Base-by-base conservation (phyloP, 1,140 invertebrate species). In the Drosophila fuyamai region DNA sequence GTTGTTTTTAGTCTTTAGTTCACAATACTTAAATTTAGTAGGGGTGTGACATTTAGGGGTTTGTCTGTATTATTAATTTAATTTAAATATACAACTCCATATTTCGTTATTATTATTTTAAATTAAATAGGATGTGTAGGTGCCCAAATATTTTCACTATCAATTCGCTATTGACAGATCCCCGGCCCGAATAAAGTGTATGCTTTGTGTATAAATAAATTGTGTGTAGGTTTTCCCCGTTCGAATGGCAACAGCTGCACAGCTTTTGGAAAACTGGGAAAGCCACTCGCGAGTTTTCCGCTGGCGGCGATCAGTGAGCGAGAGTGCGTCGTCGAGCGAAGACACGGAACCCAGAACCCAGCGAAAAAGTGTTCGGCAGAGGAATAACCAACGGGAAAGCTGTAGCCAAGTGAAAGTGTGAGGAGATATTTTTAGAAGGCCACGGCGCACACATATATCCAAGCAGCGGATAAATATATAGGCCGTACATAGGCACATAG, bases 401-500 rank as follows among this genome's bases (percentile, higher is more conserved):
- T 78, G 86, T 81, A 88, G 75, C 62, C 83, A 81, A 91, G 88
- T 88, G 83, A 88, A 86, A 91, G 83, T 88, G 88, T 91, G 66
- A 67, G 60, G 48, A 58, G 55, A 65, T 85, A 85, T 85, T 88
- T 55, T 79, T 85, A 85, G 83, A 82, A 57, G 58, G 60, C 50
- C 62, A 55, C 58, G 35, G 27, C 54, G 44, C 36, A 50, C 36
- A 50, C 44, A 48, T 38, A 51, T 12, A 73, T 47, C 74, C n/a
- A 47, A 53, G 66, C 43, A 55, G 56, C 48, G 41, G 54, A 46
- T 50, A 62, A 40, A 50, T 54, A 62, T 46, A 75, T 41, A 81
- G 48, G 59, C 27, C 35, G 55, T 43, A 76, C 8, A 72, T n/a
- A 68, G 41, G 14, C 32, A 53, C 23, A 23, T 23, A 23, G 23